Base-by-base conservation (phyloP, 2,797 vertebrate species). In the Ispidina lecontei region DNA sequence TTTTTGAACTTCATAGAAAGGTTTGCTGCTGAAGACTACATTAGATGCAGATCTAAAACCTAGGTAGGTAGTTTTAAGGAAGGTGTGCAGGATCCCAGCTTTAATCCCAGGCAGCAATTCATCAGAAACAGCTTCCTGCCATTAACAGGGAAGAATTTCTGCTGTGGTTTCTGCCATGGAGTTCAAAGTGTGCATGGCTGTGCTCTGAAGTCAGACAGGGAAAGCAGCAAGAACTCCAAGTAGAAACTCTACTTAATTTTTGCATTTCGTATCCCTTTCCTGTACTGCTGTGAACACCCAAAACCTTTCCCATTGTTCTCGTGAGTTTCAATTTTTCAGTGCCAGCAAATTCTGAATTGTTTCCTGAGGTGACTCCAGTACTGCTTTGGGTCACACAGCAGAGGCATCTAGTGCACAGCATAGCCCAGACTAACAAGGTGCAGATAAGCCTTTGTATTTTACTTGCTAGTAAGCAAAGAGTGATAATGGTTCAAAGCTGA, bases 181-280 rank as follows among this genome's bases (percentile, higher is more conserved):
- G 37, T 76, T 93, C 63, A 87, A 63, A 81, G 69, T 0, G 0
- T 55, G 43, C 46, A 62, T 1, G 7, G 56, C 71, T 56, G 60
- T 28, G 39, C 79, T 89, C 56, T 68, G n/a, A 37, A 81, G 29
- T 52, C 22, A 1, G 58, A 11, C 0, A 0, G 44, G 68, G 55
- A 23, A 44, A 31, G 70, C 4, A 2, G 52, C 0, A 3, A 84
- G 46, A 2, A 2, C 41, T 91, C 39, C 67, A 35, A 31, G 22
- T 6, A 72, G 67, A 55, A 86, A 41, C 52, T 60, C 46, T 1
- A 5, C 31, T 71, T 84, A 7, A 41, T 20, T 88, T 89, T 54
- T 56, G 18, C 4, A 37, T 87, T 88, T 90, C 12, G 26, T 31
- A 93, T 90, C 81, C 84, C 18, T 90, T 94, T 95, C 71, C 84